Evolutionary conservation across 1,140 invertebrate genomes (phyloP), one percentile per base, ranked within the genome.

Genomic region (Drosophila ogumai): DNA sequence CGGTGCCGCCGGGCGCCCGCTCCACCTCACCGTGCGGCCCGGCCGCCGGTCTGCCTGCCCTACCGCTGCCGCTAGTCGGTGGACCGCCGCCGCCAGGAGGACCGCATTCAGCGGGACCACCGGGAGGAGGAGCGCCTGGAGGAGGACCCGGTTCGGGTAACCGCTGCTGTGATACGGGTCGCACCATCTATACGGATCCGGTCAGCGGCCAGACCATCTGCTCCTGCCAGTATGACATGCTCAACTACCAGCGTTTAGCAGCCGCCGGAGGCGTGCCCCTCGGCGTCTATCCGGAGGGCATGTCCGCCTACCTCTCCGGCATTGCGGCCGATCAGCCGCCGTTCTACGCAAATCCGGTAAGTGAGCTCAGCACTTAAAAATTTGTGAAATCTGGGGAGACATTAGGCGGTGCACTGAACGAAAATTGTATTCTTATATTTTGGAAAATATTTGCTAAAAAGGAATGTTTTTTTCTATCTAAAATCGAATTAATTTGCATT

Each of bases 131-230:
- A 65, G 82, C 92, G 19, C 69, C 79, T 4, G 52, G 52, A 15
- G 52, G 52, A 6, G 71, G 81, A 28, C 50, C 78, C 12, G 58
- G 40, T 34, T 22, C 46, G 25, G 69, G 52, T 59, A 87, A 93
- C 73, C 94, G 96, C 77, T 98, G 98, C 93, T 98, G 98, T 93
- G 98, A 98, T 93, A 98, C 97, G 60, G 97, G 97, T 47, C 94
- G 97, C 47, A 97, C 97, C 8, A 95, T 98, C 81, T 97, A 98
- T 93, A 98, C 97, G 71, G 97, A 99, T 93, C 97, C 98, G 9
- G 94, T 98, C 76, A 98, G 97, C 44, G 97, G 97, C 19, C 97
- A 98, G 93, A 97, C 96, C 9, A 96, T 98, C 15, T 99, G 98
- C 93, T 98, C 97, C 65, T 98, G 98, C 93, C 97, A 98, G 93